Evolutionary conservation across 2,888 invertebrate species (phyloP).

Genomic region (Branchinecta sandiegonensis): DNA sequence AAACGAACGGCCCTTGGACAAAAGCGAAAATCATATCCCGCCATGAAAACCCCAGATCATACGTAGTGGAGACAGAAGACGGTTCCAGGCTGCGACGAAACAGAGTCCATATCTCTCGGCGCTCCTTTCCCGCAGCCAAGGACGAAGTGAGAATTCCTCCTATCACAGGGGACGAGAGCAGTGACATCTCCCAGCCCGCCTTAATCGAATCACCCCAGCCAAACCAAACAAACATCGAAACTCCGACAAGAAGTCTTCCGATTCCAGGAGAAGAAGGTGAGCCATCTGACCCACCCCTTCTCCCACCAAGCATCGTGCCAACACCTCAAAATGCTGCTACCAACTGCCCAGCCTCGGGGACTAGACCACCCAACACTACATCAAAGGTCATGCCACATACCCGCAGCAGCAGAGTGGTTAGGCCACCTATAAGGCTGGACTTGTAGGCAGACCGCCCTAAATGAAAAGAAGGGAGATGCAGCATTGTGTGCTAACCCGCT

Average conservation of each 20-base stretch:
- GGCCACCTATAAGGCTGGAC: not conserved
- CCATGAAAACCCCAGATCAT: not conserved
- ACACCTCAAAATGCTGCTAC: too few relatives aligned
- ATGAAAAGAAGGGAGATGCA: too few relatives aligned
- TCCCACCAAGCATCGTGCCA: not conserved
- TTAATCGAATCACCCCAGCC: not conserved
- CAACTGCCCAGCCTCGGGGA: too few relatives aligned
- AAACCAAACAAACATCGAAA: not conserved
- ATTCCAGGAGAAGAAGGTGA: not conserved
- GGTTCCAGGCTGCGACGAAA: not conserved
- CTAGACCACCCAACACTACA: not conserved
- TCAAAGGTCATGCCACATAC: not conserved
- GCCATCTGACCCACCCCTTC: not conserved
- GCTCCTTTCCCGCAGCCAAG: not conserved
- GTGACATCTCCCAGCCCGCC: not conserved
- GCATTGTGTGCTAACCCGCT: too few relatives aligned
- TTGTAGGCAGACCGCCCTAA: not conserved
- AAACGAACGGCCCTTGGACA: not conserved
- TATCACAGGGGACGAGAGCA: not conserved
- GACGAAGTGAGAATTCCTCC: not conserved
- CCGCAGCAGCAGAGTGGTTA: not conserved
- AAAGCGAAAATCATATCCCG: not conserved
- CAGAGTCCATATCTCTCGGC: not conserved
- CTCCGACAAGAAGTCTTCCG: not conserved
- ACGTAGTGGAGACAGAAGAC: conserved; percentile 5